Base-by-base conservation (phyloP, 2,113 vertebrate species). In the Crotalus horridus region DNA sequence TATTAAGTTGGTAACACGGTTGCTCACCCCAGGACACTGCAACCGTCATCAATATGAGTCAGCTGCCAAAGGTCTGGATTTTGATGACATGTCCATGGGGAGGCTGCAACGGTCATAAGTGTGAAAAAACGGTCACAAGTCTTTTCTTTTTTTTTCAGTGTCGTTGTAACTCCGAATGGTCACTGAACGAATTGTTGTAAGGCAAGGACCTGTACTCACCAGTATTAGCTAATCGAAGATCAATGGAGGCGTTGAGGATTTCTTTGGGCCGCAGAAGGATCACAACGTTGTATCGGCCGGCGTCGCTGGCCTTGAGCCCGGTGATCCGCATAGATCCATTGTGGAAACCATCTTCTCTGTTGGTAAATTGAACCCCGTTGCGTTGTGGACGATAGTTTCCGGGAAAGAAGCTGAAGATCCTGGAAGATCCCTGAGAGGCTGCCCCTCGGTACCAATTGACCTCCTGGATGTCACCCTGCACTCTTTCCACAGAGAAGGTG, bases 241-340 rank as follows among this genome's bases (percentile, higher is more conserved):
- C 87, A 6, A 53, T 3, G 15, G 87, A 46, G n/a, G 33, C 91
- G 5, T 46, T 92, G 59, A 89, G 53, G 10, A 64, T 81, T 26
- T 17, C 87, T 29, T 56, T 81, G 51, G 91, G 87, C 1, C 91
- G 87, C 24, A 92, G 3, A 3, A 92, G 26, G 33, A 92, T 29
- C 1, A 89, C 4, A 23, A 92, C 61, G 1, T 15, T 92, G 87
- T 92, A 92, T 0, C 2, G 33, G 2, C 43, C 39, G 7, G 1
- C 15, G 3, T 92, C 91, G 0, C 33, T 74, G 51, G 10, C 33
- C 3, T 1, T 61, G 11, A 92, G 24, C 7, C 33, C 61, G 0
- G 23, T n/a, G 61, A 92, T 92, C 61, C n/a, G 59, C 0, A 92
- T 15, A 3, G 91, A 92, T 3, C 91, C 91, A 9, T 92, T 92